A percentile compares a stretch with the other conserved stretches of the same genome.
Conservation (phyloP, 2,888 invertebrate genomes). For the Deroplatys truncata region DNA sequence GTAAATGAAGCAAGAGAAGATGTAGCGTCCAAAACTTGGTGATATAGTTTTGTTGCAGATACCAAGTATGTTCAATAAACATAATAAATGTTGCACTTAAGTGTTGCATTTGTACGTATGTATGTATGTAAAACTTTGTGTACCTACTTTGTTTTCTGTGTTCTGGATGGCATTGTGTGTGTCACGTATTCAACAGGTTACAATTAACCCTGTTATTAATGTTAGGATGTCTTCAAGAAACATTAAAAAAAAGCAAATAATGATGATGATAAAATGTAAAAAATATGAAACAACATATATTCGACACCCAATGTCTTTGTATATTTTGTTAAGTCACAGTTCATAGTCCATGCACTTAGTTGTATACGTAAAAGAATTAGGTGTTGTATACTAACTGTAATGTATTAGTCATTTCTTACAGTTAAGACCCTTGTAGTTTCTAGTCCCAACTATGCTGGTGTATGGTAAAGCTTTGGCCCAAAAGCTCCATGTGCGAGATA, state of each 20-base stretch:
- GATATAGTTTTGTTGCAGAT: too few relatives aligned
- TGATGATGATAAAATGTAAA: background rate
- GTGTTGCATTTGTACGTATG: constrained; percentile 27
- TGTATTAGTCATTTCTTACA: constrained; percentile 32
- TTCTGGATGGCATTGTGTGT: constrained; percentile 27
- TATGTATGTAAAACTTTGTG: constrained; percentile 26
- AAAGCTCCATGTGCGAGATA: background rate
- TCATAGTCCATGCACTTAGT: constrained; percentile 22
- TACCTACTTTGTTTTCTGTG: constrained; percentile 22
- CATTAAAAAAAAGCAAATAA: background rate
- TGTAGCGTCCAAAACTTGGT: background rate
- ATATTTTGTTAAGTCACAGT: constrained; percentile 20
- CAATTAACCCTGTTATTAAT: background rate
- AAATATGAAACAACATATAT: background rate
- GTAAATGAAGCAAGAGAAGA: background rate
- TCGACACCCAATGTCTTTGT: constrained; percentile 20
- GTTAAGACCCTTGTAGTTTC: constrained; percentile 22
- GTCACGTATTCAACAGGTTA: constrained; percentile 4
- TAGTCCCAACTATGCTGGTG: constrained; percentile 8
- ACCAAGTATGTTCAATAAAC: constrained; percentile 9
- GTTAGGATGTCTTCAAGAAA: background rate
- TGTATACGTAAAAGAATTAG: constrained; percentile 20
- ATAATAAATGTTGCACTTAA: constrained; percentile 23
- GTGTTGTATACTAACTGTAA: constrained; percentile 21
- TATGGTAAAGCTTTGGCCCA: background rate